Base-by-base conservation (phyloP, 2,888 invertebrate genomes). In the Pemphredon lugubris region DNA sequence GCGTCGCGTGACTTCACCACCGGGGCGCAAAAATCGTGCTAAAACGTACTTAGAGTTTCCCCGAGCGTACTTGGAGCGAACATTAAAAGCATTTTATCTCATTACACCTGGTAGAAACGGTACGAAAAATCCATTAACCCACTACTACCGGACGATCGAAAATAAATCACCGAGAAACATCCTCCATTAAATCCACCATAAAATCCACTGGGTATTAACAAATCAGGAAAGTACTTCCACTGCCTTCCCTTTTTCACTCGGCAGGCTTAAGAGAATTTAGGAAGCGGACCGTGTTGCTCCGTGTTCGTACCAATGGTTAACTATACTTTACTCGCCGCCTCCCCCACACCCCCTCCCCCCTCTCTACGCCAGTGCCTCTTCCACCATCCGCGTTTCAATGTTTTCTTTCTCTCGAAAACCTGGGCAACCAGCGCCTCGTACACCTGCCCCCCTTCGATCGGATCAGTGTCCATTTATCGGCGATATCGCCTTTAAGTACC, bases 201-300 rank as follows among this genome's bases (percentile, higher is more conserved):
- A 78, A 78, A 79, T 79, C 76, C 69, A 63, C 54, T 32, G 61
- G 72, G 80, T 71, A 79, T 79, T 79, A 81, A 77, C 81, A 79
- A 79, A 79, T 79, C 79, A 81, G 77, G 72, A 58, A 59, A 81
- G 82, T 67, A 77, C 70, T 77, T 73, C 21, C 60, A 40, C 45
- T 65, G 68, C 54, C 68, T 79, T 80, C 67, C 60, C 72, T 80
- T 80, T 80, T 79, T 79, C 79, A 79, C 79, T 79, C 69, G 63
- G 34, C 64, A 59, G 68, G 77, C 77, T 81, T 81, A 82, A 82
- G 71, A 73, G 79, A 82, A 81, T 81, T 81, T 81, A 81, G 68
- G 68, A 79, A 75, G 64, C 60, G 67, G 53, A 14, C 57, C 57
- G n/a, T 32, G 59, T 45, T 59, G 53, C 57, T 59, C 55, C 23